These are phyloP conservation scores for Macrotrachela quadricornifera DNA, from an alignment of 1,140 invertebrate genomes.

Conservation along the genomic window DNA sequence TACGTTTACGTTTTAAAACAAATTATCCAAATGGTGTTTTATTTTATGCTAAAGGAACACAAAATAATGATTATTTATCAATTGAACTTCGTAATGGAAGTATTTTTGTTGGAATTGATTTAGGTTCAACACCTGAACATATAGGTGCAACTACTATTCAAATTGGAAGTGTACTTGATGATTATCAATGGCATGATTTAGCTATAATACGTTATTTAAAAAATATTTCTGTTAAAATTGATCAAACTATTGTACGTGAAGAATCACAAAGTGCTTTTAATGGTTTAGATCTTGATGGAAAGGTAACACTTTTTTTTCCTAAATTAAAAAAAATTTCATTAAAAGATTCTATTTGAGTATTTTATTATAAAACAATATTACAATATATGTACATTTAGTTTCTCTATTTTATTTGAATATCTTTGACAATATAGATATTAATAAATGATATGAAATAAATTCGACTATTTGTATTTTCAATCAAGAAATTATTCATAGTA, in stretches of 20 bases:
- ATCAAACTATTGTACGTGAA: slow-evolving; percentile 63
- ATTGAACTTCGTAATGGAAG: slow-evolving; percentile 69
- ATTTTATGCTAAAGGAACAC: slow-evolving; percentile 70
- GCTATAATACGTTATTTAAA: slow-evolving; percentile 57
- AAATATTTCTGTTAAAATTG: slow-evolving; percentile 67
- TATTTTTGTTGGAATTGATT: slow-evolving; percentile 63
- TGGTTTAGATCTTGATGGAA: slow-evolving; percentile 59
- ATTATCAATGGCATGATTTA: slow-evolving; percentile 93
- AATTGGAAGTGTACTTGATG: slow-evolving; percentile 67
- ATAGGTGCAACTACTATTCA: slow-evolving; percentile 10
- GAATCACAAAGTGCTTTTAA: slow-evolving; percentile 57
- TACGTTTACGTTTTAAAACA: slow-evolving; percentile 75
- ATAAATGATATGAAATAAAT: too few relatives aligned
- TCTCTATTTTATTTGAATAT: too few relatives aligned
- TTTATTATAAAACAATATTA: too few relatives aligned
- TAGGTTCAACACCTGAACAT: slow-evolving; percentile 1
- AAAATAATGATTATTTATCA: slow-evolving; percentile 66
- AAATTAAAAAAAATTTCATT: too few relatives aligned
- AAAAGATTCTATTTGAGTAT: too few relatives aligned
- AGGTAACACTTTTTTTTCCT: too few relatives aligned
- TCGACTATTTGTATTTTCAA: too few relatives aligned
- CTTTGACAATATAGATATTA: too few relatives aligned
- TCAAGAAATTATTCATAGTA: too few relatives aligned
- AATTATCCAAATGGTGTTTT: slow-evolving; percentile 64
- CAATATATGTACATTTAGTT: too few relatives aligned